Conservation (phyloP, 1,140 invertebrate species). For the Leptopilina clavipes region DNA sequence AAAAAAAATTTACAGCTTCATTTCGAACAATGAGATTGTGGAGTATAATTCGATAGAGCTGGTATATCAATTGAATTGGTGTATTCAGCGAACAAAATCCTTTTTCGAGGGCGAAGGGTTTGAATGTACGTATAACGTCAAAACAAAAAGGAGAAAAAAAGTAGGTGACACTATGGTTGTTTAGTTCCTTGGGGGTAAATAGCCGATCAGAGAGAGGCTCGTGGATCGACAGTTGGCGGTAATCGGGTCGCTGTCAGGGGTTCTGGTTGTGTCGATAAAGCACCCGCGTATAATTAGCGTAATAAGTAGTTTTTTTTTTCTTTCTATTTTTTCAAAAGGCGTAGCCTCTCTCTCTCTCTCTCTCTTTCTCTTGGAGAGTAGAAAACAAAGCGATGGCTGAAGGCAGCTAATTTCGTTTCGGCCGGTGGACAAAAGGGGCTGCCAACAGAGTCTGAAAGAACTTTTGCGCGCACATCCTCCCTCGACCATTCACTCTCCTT, state of each 20-base stretch:
- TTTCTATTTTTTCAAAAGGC: constrained; percentile 50
- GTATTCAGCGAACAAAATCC: background rate
- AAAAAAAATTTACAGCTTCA: background rate
- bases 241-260: constrained; percentile 58
- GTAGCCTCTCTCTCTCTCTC: constrained; percentile 56
- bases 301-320: constrained; percentile 72
- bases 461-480: constrained; percentile 67
- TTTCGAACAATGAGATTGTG: background rate
- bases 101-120: background rate
- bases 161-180: constrained; percentile 45
- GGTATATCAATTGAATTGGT: background rate
- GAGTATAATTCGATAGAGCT: background rate
- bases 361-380: too few species aligned
- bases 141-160: constrained; percentile 47
- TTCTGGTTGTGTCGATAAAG: constrained; percentile 49
- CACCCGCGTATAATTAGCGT: constrained; percentile 73
- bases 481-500: constrained; percentile 68
- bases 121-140: background rate
- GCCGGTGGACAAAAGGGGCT: constrained; percentile 66
- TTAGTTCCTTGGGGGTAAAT: constrained; percentile 46
- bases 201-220: constrained; percentile 49
- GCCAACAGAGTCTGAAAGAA: constrained; percentile 57
- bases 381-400: constrained; percentile 70
- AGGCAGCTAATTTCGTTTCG: constrained; percentile 68
- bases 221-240: constrained; percentile 69